phyloP scores from a whole-genome alignment of 2,888 invertebrate genomes.

The Tipula lateralis region DNA sequence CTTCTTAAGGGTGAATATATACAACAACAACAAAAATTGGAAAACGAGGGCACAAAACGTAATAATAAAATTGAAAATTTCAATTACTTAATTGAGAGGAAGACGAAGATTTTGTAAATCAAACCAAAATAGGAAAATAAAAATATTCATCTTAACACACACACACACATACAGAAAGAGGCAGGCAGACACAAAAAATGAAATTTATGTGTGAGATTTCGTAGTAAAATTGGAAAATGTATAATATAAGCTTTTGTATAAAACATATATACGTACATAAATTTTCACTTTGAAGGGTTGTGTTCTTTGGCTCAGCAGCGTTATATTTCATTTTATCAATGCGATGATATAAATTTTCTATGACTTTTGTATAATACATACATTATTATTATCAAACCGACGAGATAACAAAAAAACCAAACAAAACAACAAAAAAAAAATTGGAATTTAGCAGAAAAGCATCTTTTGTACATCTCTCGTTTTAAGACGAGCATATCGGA shows the following conservation, averaged over 20 bases:
- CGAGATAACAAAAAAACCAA: background rate
- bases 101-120: background rate
- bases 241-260: background rate
- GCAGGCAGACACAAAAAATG: too few relatives aligned
- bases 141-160: background rate
- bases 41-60: background rate
- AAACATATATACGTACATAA: background rate
- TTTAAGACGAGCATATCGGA: background rate
- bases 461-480: background rate
- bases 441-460: background rate
- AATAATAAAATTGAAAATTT: slow-evolving; percentile 7
- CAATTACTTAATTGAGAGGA: slow-evolving; percentile 24
- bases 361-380: background rate
- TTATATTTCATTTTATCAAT: background rate
- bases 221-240: background rate
- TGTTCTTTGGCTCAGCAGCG: slow-evolving; percentile 6
- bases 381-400: background rate
- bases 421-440: background rate
- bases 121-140: background rate
- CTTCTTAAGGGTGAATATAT: background rate
- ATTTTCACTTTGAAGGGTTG: slow-evolving; percentile 24
- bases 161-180: too few relatives aligned
- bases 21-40: background rate
- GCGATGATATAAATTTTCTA: background rate
- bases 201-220: background rate